Percentiles rank a stretch among this genome's conserved stretches.
Evolutionary conservation across 1,140 invertebrate genomes (phyloP).

Genomic region (Micrasema minimum): DNA sequence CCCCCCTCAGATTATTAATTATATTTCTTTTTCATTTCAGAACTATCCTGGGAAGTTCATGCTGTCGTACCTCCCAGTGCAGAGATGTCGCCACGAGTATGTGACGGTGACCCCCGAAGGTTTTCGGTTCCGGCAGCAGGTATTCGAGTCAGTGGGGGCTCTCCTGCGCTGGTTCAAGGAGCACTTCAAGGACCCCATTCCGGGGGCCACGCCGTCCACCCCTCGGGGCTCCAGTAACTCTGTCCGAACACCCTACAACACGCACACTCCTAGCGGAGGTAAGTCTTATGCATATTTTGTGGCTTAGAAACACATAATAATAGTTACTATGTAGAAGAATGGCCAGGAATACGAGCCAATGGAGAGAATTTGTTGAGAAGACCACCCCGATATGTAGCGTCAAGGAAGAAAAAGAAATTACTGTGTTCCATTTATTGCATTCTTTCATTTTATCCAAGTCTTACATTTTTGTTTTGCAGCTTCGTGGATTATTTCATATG

Average conservation of each 20-base stretch:
- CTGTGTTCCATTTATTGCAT: too few relatives aligned
- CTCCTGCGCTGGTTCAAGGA: slow-evolving; percentile 98
- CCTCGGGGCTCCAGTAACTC: slow-evolving; percentile 69
- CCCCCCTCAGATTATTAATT: neutral
- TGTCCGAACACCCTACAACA: slow-evolving; percentile 75
- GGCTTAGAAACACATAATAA: too few relatives aligned
- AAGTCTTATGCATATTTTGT: too few relatives aligned
- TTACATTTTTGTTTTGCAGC: too few relatives aligned
- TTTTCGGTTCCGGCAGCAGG: slow-evolving; percentile 88
- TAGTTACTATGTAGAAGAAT: too few relatives aligned
- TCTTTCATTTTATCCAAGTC: too few relatives aligned
- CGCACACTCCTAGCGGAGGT: slow-evolving; percentile 70
- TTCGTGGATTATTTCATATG: too few relatives aligned
- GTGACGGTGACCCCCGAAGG: slow-evolving; percentile 93
- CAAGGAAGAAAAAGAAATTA: too few relatives aligned
- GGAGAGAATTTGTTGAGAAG: too few relatives aligned
- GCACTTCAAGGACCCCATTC: slow-evolving; percentile 92
- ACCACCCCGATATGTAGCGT: too few relatives aligned
- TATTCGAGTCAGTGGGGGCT: slow-evolving; percentile 85
- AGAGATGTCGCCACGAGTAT: slow-evolving; percentile 89
- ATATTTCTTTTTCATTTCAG: slow-evolving; percentile 40
- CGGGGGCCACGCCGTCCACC: slow-evolving; percentile 78
- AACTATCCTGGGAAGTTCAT: slow-evolving; percentile 96
- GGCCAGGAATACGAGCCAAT: too few relatives aligned
- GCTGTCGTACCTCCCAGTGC: slow-evolving; percentile 91